phyloP scores from a whole-genome alignment of 2,797 vertebrate species.

The Rhinophrynus dorsalis region DNA sequence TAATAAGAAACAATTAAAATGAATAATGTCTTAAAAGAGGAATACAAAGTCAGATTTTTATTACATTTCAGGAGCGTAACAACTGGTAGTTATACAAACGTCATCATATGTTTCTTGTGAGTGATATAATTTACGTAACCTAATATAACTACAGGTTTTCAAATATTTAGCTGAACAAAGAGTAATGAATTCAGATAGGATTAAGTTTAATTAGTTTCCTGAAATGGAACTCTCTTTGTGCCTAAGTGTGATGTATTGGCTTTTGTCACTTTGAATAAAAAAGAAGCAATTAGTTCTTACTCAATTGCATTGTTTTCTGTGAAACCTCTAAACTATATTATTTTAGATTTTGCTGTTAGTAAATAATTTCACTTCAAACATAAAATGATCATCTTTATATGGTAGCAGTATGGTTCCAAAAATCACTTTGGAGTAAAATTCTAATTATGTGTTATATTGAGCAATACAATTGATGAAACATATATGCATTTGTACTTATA shows the following conservation, averaged over 20 bases:
- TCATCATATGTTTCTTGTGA: conserved; percentile 67
- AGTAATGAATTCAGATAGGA: conserved; percentile 75
- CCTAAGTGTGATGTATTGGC: conserved; percentile 76
- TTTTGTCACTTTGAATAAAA: conserved; percentile 77
- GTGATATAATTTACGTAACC: conserved; percentile 74
- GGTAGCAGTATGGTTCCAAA: no score
- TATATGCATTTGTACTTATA: no score
- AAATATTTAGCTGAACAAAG: conserved; percentile 75
- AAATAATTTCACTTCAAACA: conserved; percentile 28
- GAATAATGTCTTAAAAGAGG: conserved; percentile 60
- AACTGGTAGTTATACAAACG: conserved; percentile 50
- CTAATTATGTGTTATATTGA: no score
- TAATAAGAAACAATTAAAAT: conserved; percentile 72
- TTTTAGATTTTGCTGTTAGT: conserved; percentile 59
- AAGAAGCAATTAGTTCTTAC: conserved; percentile 73
- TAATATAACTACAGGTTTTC: conserved; percentile 72
- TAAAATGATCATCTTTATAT: conserved; percentile 49
- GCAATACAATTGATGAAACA: no score
- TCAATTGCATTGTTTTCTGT: conserved; percentile 71
- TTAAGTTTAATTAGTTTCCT: conserved; percentile 80
- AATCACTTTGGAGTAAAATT: no score
- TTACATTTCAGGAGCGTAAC: conserved; percentile 58
- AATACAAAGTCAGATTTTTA: conserved; percentile 62
- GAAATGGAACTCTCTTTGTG: conserved; percentile 69
- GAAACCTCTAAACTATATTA: conserved; percentile 63